A percentile compares a stretch with the other conserved stretches of the same genome.
Conservation (phyloP, 2,113 vertebrate genomes). For the Raja brachyura region DNA sequence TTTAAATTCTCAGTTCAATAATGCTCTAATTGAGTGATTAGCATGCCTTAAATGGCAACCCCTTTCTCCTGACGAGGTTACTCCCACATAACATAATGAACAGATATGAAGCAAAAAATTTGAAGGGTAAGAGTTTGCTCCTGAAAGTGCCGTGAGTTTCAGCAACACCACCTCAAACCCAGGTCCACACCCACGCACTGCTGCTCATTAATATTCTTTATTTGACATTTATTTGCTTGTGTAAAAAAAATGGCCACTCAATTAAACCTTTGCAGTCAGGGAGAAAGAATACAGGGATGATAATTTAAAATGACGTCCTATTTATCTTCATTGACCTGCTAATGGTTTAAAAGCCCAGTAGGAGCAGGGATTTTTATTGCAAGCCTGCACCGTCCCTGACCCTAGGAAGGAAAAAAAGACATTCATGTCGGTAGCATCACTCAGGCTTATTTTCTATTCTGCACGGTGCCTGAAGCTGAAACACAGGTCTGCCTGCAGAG, state of each 20-base stretch:
- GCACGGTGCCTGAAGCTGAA: background rate
- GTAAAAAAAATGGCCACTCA: constrained; percentile 1
- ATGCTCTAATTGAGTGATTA: background rate
- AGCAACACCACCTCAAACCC: background rate
- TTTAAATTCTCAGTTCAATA: background rate
- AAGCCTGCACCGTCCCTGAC: background rate
- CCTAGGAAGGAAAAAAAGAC: background rate
- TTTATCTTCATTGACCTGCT: constrained; percentile 35
- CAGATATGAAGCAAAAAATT: background rate
- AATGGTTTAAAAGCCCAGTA: constrained; percentile 30
- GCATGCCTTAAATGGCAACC: background rate
- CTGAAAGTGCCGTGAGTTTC: background rate
- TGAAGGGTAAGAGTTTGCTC: background rate
- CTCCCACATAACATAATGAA: background rate
- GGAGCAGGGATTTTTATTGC: constrained; percentile 31
- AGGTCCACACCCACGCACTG: background rate
- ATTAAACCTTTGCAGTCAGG: constrained; percentile 6
- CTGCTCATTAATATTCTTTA: background rate
- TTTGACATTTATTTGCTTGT: background rate
- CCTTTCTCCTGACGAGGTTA: background rate
- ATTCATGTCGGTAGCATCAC: background rate
- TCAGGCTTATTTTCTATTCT: background rate
- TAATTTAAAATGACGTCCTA: constrained; percentile 28
- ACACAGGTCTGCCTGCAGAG: background rate
- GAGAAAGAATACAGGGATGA: constrained; percentile 17